Percentiles rank a stretch among this genome's conserved stretches.
These are phyloP conservation scores for Rhea pennata DNA, from an alignment of 2,113 vertebrate species.

Conservation along the genomic window DNA sequence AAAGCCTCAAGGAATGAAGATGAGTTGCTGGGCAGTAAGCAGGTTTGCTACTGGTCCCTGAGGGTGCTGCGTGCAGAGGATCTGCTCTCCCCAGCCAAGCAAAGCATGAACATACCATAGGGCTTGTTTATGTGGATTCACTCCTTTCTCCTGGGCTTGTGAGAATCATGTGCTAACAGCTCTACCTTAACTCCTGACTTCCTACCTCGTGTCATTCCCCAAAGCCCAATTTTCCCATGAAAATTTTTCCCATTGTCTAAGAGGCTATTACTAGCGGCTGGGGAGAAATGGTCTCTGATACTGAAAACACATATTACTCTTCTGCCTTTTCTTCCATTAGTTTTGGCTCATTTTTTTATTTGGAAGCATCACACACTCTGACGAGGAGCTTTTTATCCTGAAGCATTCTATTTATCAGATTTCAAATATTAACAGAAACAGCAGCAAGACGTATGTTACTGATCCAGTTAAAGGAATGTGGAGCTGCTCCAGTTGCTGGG, in stretches of 20 bases:
- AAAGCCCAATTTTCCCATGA: neutral
- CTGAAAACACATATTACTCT: neutral
- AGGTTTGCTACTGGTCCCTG: neutral
- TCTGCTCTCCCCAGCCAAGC: too few relatives aligned
- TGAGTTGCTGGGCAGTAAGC: neutral
- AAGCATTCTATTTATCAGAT: neutral
- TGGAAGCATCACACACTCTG: neutral
- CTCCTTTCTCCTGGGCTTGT: neutral
- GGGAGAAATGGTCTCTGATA: neutral
- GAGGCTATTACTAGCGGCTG: neutral
- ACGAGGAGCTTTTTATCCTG: neutral
- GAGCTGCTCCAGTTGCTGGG: neutral
- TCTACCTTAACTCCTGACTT: neutral
- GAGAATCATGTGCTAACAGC: neutral
- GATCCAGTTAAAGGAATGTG: neutral
- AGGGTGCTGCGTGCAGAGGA: neutral
- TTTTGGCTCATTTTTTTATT: neutral
- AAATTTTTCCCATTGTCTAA: neutral
- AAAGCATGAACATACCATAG: neutral
- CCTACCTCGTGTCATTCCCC: neutral
- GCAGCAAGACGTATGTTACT: neutral
- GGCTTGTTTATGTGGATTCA: neutral
- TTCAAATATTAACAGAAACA: neutral
- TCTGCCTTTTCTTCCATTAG: neutral
- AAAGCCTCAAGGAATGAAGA: neutral